Conservation (phyloP, 2,797 vertebrate genomes). For the Pseudomugil tenellus region DNA sequence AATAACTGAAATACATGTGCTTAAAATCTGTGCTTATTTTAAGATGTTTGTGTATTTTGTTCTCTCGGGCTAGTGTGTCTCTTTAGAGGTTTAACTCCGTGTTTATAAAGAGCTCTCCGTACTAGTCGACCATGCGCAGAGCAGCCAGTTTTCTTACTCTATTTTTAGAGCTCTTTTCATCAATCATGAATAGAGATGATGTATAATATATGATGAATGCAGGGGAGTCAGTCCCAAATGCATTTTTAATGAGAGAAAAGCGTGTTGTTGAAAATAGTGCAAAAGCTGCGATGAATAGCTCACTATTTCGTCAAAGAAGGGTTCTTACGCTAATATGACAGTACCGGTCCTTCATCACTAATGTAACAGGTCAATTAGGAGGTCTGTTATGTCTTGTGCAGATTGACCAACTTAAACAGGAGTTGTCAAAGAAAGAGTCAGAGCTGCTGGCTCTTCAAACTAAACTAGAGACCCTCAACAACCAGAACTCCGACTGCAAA, state of each 20-base stretch:
- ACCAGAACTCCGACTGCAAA: constrained; percentile 99
- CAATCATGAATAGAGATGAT: constrained; percentile 77
- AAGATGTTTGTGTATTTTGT: constrained; percentile 3
- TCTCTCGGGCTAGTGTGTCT: constrained; percentile 28
- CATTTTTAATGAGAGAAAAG: constrained; percentile 75
- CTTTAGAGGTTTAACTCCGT: constrained; percentile 35
- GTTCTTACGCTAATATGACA: constrained; percentile 3
- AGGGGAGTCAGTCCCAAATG: constrained; percentile 74
- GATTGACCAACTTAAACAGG: constrained; percentile 99
- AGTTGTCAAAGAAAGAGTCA: constrained; percentile 98
- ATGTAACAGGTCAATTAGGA: not conserved
- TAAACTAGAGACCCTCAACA: constrained; percentile 98
- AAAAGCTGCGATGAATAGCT: constrained; percentile 32
- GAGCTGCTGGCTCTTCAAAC: constrained; percentile 99
- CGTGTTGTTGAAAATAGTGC: constrained; percentile 58
- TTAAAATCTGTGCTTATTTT: constrained; percentile 23
- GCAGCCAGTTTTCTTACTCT: constrained; percentile 71
- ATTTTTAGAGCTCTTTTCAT: constrained; percentile 79
- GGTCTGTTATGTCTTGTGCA: constrained; percentile 53
- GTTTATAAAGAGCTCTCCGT: constrained; percentile 54
- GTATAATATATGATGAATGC: constrained; percentile 80
- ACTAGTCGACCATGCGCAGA: constrained; percentile 35
- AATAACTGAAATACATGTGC: not conserved
- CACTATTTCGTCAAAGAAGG: constrained; percentile 21
- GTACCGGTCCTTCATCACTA: not conserved